Base-by-base conservation (phyloP, 2,888 invertebrate species). In the Halocaridina rubra region DNA sequence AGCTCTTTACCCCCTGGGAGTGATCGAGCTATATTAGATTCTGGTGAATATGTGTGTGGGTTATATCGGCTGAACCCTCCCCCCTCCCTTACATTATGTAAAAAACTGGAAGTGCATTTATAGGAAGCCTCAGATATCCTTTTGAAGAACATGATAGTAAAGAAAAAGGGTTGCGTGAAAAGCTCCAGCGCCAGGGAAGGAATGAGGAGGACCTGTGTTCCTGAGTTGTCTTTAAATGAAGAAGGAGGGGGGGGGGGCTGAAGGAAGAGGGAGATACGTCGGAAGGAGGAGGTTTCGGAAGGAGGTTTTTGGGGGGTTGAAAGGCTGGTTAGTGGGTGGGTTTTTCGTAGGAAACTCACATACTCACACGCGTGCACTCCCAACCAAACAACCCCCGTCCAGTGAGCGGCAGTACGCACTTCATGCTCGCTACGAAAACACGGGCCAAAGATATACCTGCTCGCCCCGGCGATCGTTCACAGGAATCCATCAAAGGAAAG, bases 401-500 rank as follows among this genome's bases (percentile, higher is more conserved):
- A n/a, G n/a, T n/a, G n/a, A n/a, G n/a, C 67, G 76, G 57, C 81
- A 82, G 81, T 82, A 82, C 81, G 81, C 81, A 82, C 81, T 71
- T 77, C 69, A 82, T 82, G 77, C 32, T 77, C 81, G 69, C 59
- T 33, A 29, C 81, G 81, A 67, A 69, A 76, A 82, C 76, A 82
- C 81, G 81, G 69, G 24, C 27, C 81, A 8, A 67, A 53, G 16
- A 46, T 30, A 46, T 67, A 22, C 81, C 75, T 67, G 67, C 57
- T n/a, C 30, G 3, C 19, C 61, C 19, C 19, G 13, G 16, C n/a
- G n/a, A n/a, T n/a, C n/a, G n/a, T n/a, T n/a, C n/a, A n/a, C n/a
- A n/a, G n/a, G n/a, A n/a, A n/a, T n/a, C n/a, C n/a, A n/a, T n/a
- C n/a, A n/a, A n/a, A n/a, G n/a, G n/a, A n/a, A n/a, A n/a, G n/a